These are phyloP conservation scores for Pegea sp. DNA, from an alignment of 23 tunicate species.

Conservation along the genomic window DNA sequence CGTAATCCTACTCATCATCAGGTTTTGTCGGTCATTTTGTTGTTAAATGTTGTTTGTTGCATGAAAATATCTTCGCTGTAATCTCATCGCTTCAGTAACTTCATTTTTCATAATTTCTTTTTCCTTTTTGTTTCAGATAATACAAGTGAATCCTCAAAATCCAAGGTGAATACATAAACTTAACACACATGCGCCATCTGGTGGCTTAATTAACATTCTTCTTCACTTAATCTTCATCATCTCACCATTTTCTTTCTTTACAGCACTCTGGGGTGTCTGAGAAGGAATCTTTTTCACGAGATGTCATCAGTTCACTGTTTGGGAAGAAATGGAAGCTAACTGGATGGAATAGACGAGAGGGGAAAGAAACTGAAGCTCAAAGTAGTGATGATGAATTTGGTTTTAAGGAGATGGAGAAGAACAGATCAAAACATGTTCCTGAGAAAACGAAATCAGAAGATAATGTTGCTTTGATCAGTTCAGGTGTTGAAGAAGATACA, in stretches of 20 bases:
- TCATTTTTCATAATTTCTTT: too few species aligned
- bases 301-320: conserved; percentile 53
- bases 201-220: background rate
- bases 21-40: too few species aligned
- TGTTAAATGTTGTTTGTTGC: too few species aligned
- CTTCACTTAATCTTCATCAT: background rate
- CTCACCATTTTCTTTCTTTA: conserved; percentile 1
- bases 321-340: conserved; percentile 36
- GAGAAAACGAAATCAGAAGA: too few species aligned
- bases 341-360: background rate
- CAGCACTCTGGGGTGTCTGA: conserved; percentile 56
- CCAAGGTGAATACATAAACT: conserved; percentile 54
- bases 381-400: conserved; percentile 35
- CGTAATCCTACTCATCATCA: too few species aligned
- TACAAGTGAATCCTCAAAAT: conserved; percentile 79
- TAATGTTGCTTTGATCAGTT: too few species aligned
- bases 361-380: background rate
- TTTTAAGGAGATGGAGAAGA: conserved; percentile 19
- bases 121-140: conserved; percentile 40
- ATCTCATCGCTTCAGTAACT: too few species aligned
- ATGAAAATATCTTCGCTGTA: too few species aligned
- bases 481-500: too few species aligned
- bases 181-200: background rate
- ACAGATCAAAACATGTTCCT: too few species aligned
- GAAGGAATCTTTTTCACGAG: conserved; percentile 77